phyloP scores from a whole-genome alignment of 2,888 invertebrate species.

The Zele albiditarsus region DNA sequence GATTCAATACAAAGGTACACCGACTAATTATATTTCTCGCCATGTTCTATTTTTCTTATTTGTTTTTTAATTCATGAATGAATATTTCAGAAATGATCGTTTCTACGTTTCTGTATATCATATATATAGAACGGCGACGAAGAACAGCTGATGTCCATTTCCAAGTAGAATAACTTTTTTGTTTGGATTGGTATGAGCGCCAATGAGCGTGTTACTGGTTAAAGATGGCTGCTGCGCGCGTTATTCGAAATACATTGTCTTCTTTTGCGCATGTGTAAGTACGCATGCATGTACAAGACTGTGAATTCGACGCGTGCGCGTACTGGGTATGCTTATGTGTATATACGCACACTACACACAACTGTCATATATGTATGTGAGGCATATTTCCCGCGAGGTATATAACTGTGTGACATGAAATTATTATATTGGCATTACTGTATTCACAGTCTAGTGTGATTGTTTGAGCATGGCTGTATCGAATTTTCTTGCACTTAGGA shows the following conservation, averaged over 20 bases:
- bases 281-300: background rate
- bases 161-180: no score
- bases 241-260: background rate
- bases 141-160: no score
- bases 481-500: background rate
- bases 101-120: no score
- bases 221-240: background rate
- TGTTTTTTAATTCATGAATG: no score
- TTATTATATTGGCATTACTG: background rate
- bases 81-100: no score
- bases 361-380: background rate
- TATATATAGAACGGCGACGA: no score
- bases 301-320: background rate
- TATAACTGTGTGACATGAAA: background rate
- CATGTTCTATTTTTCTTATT: conserved; percentile 60
- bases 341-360: no score
- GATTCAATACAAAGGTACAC: conserved; percentile 70
- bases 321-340: background rate
- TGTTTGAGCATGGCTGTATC: background rate
- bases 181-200: no score
- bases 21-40: conserved; percentile 64
- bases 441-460: background rate
- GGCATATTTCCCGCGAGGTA: background rate
- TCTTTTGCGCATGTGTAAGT: no score
- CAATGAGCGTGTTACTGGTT: background rate